Conservation (phyloP, 2,797 vertebrate species). For the Tragelaphus oryx region DNA sequence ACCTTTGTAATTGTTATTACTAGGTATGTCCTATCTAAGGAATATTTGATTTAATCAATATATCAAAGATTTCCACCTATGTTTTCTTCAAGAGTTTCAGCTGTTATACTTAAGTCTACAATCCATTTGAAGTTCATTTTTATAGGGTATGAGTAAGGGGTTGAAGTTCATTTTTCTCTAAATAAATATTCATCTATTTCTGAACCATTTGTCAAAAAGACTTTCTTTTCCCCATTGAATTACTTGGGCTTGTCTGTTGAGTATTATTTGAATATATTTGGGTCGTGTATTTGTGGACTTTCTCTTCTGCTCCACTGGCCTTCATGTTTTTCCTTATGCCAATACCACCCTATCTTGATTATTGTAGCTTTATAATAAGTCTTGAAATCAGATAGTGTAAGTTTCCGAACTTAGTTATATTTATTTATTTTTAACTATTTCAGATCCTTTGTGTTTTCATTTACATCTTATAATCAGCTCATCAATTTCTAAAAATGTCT, state of each 20-base stretch:
- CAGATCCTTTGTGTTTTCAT: neutral
- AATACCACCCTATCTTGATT: neutral
- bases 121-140: neutral
- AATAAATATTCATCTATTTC: neutral
- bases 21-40: neutral
- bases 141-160: neutral
- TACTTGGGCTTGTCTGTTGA: neutral
- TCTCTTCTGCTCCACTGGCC: neutral
- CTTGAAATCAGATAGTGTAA: neutral
- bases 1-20: neutral
- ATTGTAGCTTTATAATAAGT: neutral
- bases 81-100: neutral
- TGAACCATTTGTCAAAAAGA: neutral
- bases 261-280: neutral
- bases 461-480: neutral
- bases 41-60: neutral
- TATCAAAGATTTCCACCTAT: neutral
- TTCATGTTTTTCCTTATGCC: neutral
- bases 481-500: constrained; percentile 1
- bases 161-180: neutral
- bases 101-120: neutral
- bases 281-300: neutral
- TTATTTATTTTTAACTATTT: neutral
- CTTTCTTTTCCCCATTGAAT: neutral
- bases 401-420: neutral